These are phyloP conservation scores for Gorilla gorilla DNA, from an alignment of 2,113 vertebrate species.

Conservation along the genomic window DNA sequence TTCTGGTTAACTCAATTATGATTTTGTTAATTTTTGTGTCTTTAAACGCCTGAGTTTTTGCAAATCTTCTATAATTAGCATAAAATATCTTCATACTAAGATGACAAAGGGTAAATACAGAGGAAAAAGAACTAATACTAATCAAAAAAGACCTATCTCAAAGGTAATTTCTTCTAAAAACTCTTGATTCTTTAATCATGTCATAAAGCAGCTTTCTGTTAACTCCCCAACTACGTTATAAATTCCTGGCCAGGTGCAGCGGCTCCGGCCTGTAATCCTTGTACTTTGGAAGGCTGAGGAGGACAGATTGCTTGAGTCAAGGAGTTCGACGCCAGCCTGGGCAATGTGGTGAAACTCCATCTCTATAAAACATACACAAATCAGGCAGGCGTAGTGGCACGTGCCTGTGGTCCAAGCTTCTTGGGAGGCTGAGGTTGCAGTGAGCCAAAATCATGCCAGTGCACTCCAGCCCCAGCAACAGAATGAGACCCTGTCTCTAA, in stretches of 20 bases:
- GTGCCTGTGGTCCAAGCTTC: too few species aligned
- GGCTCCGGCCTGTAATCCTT: too few species aligned
- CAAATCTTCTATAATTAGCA: not conserved
- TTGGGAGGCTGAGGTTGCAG: too few species aligned
- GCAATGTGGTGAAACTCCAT: too few species aligned
- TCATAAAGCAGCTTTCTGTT: not conserved
- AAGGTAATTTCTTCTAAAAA: conserved; percentile 3
- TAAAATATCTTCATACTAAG: not conserved
- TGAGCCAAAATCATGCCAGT: too few species aligned
- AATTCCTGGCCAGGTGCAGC: not conserved
- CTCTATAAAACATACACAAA: too few species aligned
- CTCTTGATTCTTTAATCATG: not conserved
- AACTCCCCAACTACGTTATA: not conserved
- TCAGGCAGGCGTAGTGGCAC: too few species aligned
- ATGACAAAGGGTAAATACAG: not conserved
- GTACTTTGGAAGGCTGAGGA: too few species aligned
- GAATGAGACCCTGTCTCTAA: too few species aligned
- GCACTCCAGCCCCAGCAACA: too few species aligned
- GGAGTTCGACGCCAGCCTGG: too few species aligned
- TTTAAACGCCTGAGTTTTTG: not conserved
- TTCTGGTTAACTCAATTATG: not conserved
- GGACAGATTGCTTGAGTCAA: too few species aligned
- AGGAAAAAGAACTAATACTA: not conserved
- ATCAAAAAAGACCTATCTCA: not conserved
- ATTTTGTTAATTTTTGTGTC: not conserved